Percentiles rank a stretch among this genome's conserved stretches.
phyloP scores from a whole-genome alignment of 2,888 invertebrate species.

The Harpalus rufipes region DNA sequence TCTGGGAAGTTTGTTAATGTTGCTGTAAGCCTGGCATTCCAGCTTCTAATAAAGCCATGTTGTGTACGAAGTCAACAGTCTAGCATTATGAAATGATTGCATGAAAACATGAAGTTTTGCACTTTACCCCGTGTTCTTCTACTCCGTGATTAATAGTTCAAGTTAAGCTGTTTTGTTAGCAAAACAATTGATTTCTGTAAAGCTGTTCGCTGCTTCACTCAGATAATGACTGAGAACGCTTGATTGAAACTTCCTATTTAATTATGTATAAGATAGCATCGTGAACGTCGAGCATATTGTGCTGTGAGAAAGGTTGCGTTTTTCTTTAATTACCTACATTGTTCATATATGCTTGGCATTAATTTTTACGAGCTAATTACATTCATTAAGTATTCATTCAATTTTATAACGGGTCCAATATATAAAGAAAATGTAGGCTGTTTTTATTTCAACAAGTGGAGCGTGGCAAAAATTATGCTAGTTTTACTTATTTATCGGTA shows the following conservation, averaged over 20 bases:
- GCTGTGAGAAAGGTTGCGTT: conserved; percentile 29
- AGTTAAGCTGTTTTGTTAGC: conserved; percentile 31
- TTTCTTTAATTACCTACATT: conserved; percentile 40
- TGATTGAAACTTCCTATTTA: conserved; percentile 44
- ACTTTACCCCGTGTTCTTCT: conserved; percentile 1
- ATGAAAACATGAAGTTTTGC: conserved; percentile 35
- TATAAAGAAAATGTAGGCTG: no score
- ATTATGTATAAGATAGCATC: conserved; percentile 42
- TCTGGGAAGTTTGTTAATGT: background rate
- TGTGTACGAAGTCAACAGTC: background rate
- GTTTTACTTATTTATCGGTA: no score
- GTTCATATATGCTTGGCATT: background rate
- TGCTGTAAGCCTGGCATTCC: background rate
- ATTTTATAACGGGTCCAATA: no score
- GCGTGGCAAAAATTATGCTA: no score
- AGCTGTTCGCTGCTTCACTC: background rate
- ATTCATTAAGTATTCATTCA: background rate
- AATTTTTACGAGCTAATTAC: background rate
- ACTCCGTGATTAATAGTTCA: conserved; percentile 19
- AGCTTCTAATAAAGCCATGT: conserved; percentile 6
- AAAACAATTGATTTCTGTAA: conserved; percentile 42
- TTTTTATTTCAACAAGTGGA: no score
- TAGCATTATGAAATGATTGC: conserved; percentile 17
- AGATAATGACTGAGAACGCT: conserved; percentile 38
- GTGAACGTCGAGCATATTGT: conserved; percentile 1